Evolutionary conservation across 2,113 vertebrate genomes (phyloP).

Genomic region (Rhinolophus sinicus): DNA sequence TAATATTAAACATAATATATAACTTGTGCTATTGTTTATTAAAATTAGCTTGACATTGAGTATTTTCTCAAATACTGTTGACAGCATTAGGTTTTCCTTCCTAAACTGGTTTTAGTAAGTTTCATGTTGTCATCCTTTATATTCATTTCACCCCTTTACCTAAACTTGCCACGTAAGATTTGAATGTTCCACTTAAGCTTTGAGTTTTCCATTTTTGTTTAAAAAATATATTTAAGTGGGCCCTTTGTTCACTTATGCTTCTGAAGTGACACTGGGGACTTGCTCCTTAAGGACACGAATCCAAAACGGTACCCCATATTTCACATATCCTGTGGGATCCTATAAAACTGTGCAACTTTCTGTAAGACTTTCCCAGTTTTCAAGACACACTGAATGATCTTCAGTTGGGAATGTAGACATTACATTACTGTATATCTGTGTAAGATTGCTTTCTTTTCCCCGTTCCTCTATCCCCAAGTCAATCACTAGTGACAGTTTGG

Average conservation of each 20-base stretch:
- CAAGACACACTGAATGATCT: neutral
- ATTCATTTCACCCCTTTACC: neutral
- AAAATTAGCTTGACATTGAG: neutral
- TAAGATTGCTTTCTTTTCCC: neutral
- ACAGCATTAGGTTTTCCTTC: neutral
- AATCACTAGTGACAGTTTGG: neutral
- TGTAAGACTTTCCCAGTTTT: slow-evolving; percentile 25
- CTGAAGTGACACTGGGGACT: slow-evolving; percentile 17
- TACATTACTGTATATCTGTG: neutral
- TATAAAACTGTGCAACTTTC: neutral
- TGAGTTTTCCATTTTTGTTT: slow-evolving; percentile 33
- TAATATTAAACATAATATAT: neutral
- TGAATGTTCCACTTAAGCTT: neutral
- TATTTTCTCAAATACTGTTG: neutral
- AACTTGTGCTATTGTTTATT: neutral
- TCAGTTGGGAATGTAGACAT: neutral
- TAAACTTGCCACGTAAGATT: neutral
- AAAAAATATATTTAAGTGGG: slow-evolving; percentile 8
- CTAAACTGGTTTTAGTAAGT: neutral
- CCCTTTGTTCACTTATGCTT: slow-evolving; percentile 51
- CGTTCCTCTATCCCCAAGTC: neutral
- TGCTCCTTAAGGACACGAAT: slow-evolving; percentile 31
- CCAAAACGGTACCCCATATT: neutral
- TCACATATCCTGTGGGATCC: neutral
- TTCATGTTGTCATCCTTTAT: neutral